Evolutionary conservation across 1,140 invertebrate genomes (phyloP).

Genomic region (Phthorimaea operculella): DNA sequence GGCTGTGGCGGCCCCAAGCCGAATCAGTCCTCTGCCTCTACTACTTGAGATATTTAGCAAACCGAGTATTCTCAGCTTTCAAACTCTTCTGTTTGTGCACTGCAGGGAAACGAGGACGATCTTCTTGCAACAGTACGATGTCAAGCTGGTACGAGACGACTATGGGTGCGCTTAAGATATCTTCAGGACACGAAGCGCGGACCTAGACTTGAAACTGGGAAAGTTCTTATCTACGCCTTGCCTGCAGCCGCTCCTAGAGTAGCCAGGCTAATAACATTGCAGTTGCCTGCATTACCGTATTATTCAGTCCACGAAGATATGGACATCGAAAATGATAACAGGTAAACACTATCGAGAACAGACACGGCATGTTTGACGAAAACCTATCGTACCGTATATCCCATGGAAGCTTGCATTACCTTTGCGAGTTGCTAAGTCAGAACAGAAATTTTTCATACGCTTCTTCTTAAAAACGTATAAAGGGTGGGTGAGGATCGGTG

Average conservation of each 20-base stretch:
- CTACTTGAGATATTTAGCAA: too few species aligned
- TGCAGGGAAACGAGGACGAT: conserved; percentile 31
- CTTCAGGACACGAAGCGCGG: conserved; percentile 6
- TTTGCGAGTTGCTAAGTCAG: too few species aligned
- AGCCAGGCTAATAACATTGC: conserved; percentile 40
- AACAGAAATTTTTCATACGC: too few species aligned
- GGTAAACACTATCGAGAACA: conserved; percentile 16
- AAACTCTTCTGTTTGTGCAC: background rate
- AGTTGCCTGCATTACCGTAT: conserved; percentile 41
- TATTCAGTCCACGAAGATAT: conserved; percentile 46
- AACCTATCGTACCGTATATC: too few species aligned
- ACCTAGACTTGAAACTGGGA: conserved; percentile 22
- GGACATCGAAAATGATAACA: conserved; percentile 23
- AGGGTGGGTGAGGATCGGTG: too few species aligned
- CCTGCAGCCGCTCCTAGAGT: conserved; percentile 53
- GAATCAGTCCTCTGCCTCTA: too few species aligned
- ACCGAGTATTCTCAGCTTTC: too few species aligned
- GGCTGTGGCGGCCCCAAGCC: too few species aligned
- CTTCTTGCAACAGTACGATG: conserved; percentile 53
- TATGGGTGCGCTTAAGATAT: conserved; percentile 45
- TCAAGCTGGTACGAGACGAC: conserved; percentile 50
- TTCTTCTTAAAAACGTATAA: too few species aligned
- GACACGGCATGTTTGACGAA: too few species aligned
- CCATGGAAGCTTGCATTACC: too few species aligned
- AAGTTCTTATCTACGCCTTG: conserved; percentile 44